A percentile compares a stretch with the other conserved stretches of the same genome.
These are phyloP conservation scores for Trachelus stipa DNA, from an alignment of 2,888 invertebrate genomes.

Conservation along the genomic window DNA sequence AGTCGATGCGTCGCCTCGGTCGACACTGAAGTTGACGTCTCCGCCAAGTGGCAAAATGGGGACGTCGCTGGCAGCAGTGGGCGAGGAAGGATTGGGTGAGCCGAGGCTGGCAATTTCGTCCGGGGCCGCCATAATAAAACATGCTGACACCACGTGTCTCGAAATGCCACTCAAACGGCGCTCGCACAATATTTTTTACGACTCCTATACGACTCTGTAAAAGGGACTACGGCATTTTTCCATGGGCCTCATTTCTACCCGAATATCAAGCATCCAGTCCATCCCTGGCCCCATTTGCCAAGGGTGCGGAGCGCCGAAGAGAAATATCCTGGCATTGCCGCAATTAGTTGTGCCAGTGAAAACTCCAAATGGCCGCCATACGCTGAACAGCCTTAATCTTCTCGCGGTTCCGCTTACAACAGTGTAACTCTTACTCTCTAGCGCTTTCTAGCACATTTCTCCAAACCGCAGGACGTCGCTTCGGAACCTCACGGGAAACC, in stretches of 20 bases:
- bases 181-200: conserved; percentile 27
- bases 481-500: too few species aligned
- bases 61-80: too few species aligned
- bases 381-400: conserved; percentile 6
- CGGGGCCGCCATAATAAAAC: conserved; percentile 36
- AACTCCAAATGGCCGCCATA: conserved; percentile 36
- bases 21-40: too few species aligned
- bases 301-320: background rate
- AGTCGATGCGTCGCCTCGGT: too few species aligned
- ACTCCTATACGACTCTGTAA: conserved; percentile 7
- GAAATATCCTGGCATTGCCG: conserved; percentile 33
- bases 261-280: conserved; percentile 12
- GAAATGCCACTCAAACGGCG: conserved; percentile 24
- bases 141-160: conserved; percentile 39
- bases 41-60: too few species aligned
- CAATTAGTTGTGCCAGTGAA: conserved; percentile 47
- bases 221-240: conserved; percentile 39
- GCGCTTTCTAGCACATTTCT: background rate
- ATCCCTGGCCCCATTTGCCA: too few species aligned
- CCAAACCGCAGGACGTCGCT: too few species aligned
- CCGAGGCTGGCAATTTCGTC: too few species aligned
- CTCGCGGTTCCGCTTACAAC: conserved; percentile 1
- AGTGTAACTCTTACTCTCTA: conserved; percentile 22
- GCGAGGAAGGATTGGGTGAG: too few species aligned
- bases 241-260: conserved; percentile 23